Conservation (phyloP, 2,888 invertebrate genomes). For the Ophion costatus region DNA sequence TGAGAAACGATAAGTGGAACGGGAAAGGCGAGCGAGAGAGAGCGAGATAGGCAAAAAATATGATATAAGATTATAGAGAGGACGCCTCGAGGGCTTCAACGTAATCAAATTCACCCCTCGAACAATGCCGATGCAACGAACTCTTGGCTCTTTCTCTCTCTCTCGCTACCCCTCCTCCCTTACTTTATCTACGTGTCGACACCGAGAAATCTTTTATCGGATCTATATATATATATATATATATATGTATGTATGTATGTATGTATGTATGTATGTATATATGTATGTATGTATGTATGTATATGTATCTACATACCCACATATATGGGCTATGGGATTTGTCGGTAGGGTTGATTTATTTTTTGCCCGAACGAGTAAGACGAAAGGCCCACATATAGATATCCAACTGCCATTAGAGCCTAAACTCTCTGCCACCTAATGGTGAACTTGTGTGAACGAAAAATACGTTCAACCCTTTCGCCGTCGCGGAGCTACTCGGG, state of each 20-base stretch:
- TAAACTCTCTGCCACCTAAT: conserved; percentile 25
- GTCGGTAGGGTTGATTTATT: conserved; percentile 57
- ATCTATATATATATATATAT: neutral
- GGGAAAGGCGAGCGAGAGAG: conserved; percentile 26
- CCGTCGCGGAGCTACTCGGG: conserved; percentile 44
- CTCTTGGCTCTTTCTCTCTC: conserved; percentile 69
- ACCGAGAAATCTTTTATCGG: conserved; percentile 48
- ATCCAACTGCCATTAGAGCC: conserved; percentile 18
- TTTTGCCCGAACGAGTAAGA: conserved; percentile 53
- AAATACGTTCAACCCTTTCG: conserved; percentile 77
- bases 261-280: neutral
- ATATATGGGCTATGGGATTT: conserved; percentile 20
- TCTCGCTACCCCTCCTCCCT: neutral
- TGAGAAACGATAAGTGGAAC: conserved; percentile 18
- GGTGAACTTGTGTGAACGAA: conserved; percentile 50
- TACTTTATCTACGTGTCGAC: conserved; percentile 66
- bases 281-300: neutral
- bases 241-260: too few species aligned
- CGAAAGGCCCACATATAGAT: conserved; percentile 23
- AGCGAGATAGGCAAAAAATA: conserved; percentile 52
- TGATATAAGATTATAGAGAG: conserved; percentile 57
- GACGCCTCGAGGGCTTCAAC: conserved; percentile 69
- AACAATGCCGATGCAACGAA: conserved; percentile 70
- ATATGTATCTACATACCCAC: neutral
- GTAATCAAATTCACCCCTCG: conserved; percentile 82